Base-by-base conservation (phyloP, 1,140 invertebrate genomes). In the Armadillidium nasatum region DNA sequence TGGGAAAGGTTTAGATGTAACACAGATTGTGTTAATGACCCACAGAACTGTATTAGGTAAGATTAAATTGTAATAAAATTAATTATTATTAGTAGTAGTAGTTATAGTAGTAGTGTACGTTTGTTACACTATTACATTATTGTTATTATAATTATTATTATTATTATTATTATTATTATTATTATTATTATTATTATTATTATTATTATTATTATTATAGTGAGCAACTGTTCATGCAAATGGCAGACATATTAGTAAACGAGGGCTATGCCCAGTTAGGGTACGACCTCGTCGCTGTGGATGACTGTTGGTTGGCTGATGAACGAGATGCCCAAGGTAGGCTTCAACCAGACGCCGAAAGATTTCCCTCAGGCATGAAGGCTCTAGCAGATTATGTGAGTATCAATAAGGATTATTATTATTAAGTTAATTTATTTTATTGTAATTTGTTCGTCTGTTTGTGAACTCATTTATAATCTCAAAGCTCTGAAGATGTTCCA, bases 1-100 rank as follows among this genome's bases (percentile, higher is more conserved):
- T 97, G 95, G 95, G 92, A 96, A 82, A 85, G 94, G 78, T 97
- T 95, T 84, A 88, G 94, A 73, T 97, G 95, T 83, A 95, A 96
- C 83, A 96, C 92, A 3, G 94, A 97, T 85, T 98, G 95, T 84
- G 90, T 92, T 82, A 92, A 91, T 85, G 93, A 95, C 88, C 94
- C 94, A 66, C 90, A 96, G 76, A 94, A 95, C 84, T 96, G 94
- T 86, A 96, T 96, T 82, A 96, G 79, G 79, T 80, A 76, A 60
- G 73, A 33, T 33, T 1, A 33, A 1, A 33, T 33, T 33, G n/a
- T n/a, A n/a, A n/a, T n/a, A n/a, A n/a, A n/a, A n/a, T 33, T 33
- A 33, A 3, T 33, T 33, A 33, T 33, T 33, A 33, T 33, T 33
- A 33, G 6, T 33, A 6, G 33, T 33, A n/a, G 33, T 33, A 33